These are phyloP conservation scores for Cynocephalus volans DNA, from an alignment of 2,113 vertebrate species.

Conservation along the genomic window DNA sequence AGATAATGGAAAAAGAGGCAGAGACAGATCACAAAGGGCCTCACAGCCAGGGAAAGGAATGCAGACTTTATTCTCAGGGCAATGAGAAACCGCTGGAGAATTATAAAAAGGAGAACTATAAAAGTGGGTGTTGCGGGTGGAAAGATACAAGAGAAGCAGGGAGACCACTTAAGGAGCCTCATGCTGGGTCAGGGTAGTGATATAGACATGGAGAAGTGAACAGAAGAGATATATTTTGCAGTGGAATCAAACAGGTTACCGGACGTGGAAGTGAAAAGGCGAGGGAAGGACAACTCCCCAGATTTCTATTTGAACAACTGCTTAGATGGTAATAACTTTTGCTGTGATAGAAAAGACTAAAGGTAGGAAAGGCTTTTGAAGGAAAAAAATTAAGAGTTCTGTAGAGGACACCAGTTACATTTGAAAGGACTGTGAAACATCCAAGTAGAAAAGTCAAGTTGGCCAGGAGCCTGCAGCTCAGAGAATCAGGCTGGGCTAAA, in stretches of 20 bases:
- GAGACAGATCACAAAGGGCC: not conserved
- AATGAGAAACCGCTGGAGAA: not conserved
- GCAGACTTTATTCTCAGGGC: not conserved
- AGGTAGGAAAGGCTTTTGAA: not conserved
- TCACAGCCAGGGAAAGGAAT: not conserved
- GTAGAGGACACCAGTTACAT: constrained; percentile 53
- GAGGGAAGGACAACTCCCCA: not conserved
- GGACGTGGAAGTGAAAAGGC: not conserved
- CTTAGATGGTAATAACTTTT: not conserved
- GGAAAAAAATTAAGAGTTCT: not conserved
- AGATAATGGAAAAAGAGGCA: not conserved
- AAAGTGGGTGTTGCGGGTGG: not conserved
- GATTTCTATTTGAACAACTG: constrained; percentile 4
- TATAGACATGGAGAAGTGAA: not conserved
- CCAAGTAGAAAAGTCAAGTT: constrained; percentile 74
- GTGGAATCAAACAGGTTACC: not conserved
- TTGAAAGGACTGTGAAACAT: constrained; percentile 55
- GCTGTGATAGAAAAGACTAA: not conserved
- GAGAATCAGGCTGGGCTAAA: constrained; percentile 63
- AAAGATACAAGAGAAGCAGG: not conserved
- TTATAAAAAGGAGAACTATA: not conserved
- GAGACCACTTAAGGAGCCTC: not conserved
- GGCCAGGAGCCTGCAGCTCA: constrained; percentile 63
- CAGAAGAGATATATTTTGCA: not conserved
- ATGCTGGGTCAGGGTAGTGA: not conserved